These are phyloP conservation scores for Eurytoma californica DNA, from an alignment of 2,888 invertebrate species.

Conservation along the genomic window DNA sequence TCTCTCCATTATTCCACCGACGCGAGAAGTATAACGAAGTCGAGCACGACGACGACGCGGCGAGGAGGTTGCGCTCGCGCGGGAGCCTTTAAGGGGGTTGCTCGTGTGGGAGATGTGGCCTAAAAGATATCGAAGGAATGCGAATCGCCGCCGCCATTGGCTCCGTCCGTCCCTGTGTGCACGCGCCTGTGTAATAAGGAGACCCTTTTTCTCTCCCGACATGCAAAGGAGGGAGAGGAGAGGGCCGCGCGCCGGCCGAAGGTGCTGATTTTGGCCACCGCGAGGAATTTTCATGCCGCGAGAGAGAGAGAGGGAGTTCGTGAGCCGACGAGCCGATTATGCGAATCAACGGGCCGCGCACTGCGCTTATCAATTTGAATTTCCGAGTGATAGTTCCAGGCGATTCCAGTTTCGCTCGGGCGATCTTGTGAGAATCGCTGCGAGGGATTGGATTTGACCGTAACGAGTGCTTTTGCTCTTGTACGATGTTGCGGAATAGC, in stretches of 20 bases:
- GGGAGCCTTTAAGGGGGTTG: slow-evolving; percentile 24
- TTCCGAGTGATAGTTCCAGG: slow-evolving; percentile 15
- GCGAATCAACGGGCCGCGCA: slow-evolving; percentile 19
- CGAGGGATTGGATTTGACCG: background rate
- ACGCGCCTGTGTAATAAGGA: slow-evolving; percentile 24
- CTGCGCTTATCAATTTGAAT: slow-evolving; percentile 19
- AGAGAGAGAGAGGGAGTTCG: background rate
- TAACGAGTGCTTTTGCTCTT: too few relatives aligned
- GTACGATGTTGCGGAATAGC: too few relatives aligned
- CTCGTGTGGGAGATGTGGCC: slow-evolving; percentile 38
- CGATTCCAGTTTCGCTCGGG: slow-evolving; percentile 4
- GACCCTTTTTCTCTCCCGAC: slow-evolving; percentile 17
- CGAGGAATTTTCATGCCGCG: slow-evolving; percentile 30
- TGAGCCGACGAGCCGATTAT: slow-evolving; percentile 36
- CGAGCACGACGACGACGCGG: background rate
- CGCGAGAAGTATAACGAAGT: slow-evolving; percentile 15
- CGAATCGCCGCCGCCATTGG: slow-evolving; percentile 18
- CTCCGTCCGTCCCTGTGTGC: background rate
- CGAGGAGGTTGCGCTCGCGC: background rate
- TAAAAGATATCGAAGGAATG: slow-evolving; percentile 51
- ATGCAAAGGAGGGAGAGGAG: slow-evolving; percentile 1
- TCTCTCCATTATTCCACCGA: background rate
- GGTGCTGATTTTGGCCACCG: slow-evolving; percentile 39
- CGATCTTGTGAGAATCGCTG: slow-evolving; percentile 17
- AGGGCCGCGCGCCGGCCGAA: slow-evolving; percentile 4